phyloP scores from a whole-genome alignment of 2,113 vertebrate species.

The Polypterus senegalus region DNA sequence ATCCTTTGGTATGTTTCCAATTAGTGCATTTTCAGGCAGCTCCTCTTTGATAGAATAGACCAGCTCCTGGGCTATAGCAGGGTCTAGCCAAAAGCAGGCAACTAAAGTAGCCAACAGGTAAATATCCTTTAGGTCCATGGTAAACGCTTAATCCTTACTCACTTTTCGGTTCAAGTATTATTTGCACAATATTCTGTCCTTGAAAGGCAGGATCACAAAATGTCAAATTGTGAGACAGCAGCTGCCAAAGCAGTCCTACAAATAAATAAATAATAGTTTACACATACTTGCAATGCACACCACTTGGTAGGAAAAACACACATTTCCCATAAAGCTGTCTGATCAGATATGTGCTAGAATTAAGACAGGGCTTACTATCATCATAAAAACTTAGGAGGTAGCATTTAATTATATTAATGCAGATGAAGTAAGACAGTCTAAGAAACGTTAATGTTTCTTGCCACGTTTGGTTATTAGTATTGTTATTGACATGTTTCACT shows the following conservation, averaged over 20 bases:
- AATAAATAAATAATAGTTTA: constrained; percentile 45
- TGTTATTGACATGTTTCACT: too few species aligned
- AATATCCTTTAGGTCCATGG: constrained; percentile 98
- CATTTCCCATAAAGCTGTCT: too few species aligned
- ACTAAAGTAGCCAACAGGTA: constrained; percentile 91
- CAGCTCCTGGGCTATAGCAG: constrained; percentile 92
- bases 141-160: constrained; percentile 55
- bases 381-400: too few species aligned
- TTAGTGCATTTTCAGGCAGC: constrained; percentile 93
- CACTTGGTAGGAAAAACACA: too few species aligned
- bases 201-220: constrained; percentile 62
- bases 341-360: too few species aligned
- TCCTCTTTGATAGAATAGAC: constrained; percentile 98
- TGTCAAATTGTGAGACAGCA: constrained; percentile 62
- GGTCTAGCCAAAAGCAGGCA: constrained; percentile 92
- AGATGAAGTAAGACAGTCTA: too few species aligned
- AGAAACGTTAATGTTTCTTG: too few species aligned
- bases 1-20: constrained; percentile 99
- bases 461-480: too few species aligned
- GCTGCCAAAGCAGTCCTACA: constrained; percentile 75
- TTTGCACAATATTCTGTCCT: constrained; percentile 56
- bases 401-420: too few species aligned
- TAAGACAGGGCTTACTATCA: too few species aligned
- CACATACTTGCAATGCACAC: too few species aligned
- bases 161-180: constrained; percentile 35